A percentile compares a stretch with the other conserved stretches of the same genome.
Conservation (phyloP, 2,888 invertebrate species). For the Hirtodrosophila cameraria region DNA sequence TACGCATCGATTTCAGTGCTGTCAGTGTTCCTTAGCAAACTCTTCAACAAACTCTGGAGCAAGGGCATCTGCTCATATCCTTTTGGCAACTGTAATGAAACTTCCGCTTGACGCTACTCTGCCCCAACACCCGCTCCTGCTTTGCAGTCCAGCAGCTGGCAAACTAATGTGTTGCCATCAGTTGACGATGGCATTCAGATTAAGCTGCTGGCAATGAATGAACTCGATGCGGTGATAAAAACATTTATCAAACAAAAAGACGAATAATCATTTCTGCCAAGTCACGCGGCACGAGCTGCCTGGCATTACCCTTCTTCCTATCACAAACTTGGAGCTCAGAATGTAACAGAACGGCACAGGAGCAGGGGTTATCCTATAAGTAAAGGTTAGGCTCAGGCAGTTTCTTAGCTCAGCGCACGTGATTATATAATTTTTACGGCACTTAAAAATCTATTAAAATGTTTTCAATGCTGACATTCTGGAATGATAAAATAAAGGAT, state of each 20-base stretch:
- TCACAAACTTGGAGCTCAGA: constrained; percentile 12
- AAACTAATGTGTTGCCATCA: constrained; percentile 84
- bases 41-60: constrained; percentile 10
- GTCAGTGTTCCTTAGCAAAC: constrained; percentile 8
- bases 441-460: constrained; percentile 78
- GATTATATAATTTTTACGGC: constrained; percentile 73
- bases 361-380: background rate
- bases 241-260: constrained; percentile 83
- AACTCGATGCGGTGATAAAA: constrained; percentile 84
- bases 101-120: constrained; percentile 61
- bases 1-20: constrained; percentile 76
- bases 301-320: constrained; percentile 45
- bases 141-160: constrained; percentile 50
- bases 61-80: constrained; percentile 59
- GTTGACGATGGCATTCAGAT: constrained; percentile 84
- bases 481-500: constrained; percentile 20
- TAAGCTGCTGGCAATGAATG: constrained; percentile 84
- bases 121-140: background rate
- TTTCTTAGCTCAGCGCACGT: constrained; percentile 28
- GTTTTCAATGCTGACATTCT: constrained; percentile 25
- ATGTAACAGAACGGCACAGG: background rate
- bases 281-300: constrained; percentile 52
- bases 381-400: constrained; percentile 7
- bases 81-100: constrained; percentile 79
- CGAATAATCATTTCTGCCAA: constrained; percentile 80